Conservation (phyloP, 2,113 vertebrate species). For the Etia nguti region DNA sequence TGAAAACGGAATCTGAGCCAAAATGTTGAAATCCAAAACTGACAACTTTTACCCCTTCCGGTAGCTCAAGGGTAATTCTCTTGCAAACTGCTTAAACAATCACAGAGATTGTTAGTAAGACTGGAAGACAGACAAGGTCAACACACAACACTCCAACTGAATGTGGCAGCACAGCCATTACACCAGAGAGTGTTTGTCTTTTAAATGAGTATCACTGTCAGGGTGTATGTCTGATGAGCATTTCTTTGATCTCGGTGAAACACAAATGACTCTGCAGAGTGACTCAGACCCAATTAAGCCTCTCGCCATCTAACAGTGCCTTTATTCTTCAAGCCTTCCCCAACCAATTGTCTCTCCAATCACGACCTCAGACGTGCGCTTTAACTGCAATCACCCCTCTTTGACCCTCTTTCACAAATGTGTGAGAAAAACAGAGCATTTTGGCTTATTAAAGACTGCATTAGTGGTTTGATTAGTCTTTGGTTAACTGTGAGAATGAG, state of each 20-base stretch:
- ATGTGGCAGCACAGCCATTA: neutral
- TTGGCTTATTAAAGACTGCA: neutral
- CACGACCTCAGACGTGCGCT: neutral
- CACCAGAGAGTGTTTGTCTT: neutral
- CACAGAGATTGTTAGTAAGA: slow-evolving; percentile 1
- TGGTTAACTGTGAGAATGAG: neutral
- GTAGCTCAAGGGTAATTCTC: neutral
- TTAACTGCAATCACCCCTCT: neutral
- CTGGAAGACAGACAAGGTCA: neutral
- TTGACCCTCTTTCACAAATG: neutral
- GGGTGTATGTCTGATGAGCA: neutral
- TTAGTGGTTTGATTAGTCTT: neutral
- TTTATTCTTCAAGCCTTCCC: neutral
- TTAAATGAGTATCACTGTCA: slow-evolving; percentile 11
- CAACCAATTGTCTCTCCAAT: neutral
- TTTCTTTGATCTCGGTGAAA: slow-evolving; percentile 25
- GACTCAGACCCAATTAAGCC: slow-evolving; percentile 35
- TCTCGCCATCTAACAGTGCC: neutral
- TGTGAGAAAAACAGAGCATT: neutral
- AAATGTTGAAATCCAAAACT: neutral
- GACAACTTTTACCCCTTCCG: neutral
- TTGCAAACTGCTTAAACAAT: neutral
- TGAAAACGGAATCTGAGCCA: neutral
- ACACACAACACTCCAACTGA: neutral
- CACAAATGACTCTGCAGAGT: slow-evolving; percentile 23